Percentiles rank a stretch among this genome's conserved stretches.
Conservation (phyloP, 64 coral and sea anemone genomes). For the Montipora cactus region DNA sequence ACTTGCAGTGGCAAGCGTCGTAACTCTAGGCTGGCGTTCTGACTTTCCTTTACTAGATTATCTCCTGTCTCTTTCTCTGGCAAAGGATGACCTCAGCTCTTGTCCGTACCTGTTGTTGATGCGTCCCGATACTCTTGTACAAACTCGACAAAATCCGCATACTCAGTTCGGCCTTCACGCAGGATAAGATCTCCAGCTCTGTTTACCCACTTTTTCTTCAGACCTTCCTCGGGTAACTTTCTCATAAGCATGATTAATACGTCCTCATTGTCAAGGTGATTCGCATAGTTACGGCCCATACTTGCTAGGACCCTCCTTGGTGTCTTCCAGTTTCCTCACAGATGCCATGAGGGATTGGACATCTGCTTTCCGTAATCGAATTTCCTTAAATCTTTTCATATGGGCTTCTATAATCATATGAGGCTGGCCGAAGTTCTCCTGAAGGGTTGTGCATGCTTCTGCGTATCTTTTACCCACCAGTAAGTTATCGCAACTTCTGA, state of each 20-base stretch:
- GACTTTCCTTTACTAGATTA: slow-evolving; percentile 2
- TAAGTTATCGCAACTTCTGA: too few species aligned
- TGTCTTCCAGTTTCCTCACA: slow-evolving; percentile 70
- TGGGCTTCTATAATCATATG: slow-evolving; percentile 79
- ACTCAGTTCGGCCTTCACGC: slow-evolving; percentile 44
- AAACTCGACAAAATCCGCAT: slow-evolving; percentile 64
- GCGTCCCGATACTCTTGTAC: slow-evolving; percentile 48
- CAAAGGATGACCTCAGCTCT: slow-evolving; percentile 45
- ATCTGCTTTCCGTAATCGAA: slow-evolving; percentile 50
- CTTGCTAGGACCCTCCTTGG: slow-evolving; percentile 55
- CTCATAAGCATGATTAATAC: slow-evolving; percentile 72
- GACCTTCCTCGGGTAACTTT: slow-evolving; percentile 76
- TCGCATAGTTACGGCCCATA: slow-evolving; percentile 42
- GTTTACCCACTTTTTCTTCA: slow-evolving; percentile 80
- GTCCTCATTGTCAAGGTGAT: slow-evolving; percentile 74
- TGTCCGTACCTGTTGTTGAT: slow-evolving; percentile 81
- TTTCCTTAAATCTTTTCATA: slow-evolving; percentile 69
- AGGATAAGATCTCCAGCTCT: slow-evolving; percentile 77
- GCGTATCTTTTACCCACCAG: too few species aligned
- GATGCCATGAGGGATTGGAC: slow-evolving; percentile 78
- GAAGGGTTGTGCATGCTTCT: too few species aligned
- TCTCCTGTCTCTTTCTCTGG: slow-evolving; percentile 8
- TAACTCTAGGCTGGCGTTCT: slow-evolving; percentile 30
- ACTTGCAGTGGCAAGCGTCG: slow-evolving; percentile 59
- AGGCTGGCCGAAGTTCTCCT: neutral